phyloP scores from a whole-genome alignment of 2,888 invertebrate genomes.

The Drosophila cognata region DNA sequence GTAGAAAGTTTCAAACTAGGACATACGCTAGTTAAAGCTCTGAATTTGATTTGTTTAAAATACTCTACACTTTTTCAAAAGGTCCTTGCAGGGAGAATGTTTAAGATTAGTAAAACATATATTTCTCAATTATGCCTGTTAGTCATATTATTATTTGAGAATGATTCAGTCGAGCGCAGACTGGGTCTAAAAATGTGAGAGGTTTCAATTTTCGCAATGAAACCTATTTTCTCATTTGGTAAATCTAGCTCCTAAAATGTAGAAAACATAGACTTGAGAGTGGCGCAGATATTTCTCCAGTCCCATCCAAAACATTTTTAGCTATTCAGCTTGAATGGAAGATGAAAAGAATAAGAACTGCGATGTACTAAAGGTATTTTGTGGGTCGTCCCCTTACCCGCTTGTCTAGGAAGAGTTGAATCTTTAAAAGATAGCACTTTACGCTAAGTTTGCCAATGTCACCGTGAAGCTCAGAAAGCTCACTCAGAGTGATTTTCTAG shows the following conservation, averaged over 20 bases:
- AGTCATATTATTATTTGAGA: not conserved
- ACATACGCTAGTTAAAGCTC: not conserved
- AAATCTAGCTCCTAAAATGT: not conserved
- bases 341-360: too few relatives aligned
- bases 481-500: too few relatives aligned
- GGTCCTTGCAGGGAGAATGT: not conserved
- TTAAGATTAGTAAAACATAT: not conserved
- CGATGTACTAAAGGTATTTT: too few relatives aligned
- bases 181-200: not conserved
- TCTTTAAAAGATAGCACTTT: too few relatives aligned
- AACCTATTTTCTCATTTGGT: not conserved
- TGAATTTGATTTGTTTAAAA: not conserved
- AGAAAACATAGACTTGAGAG: not conserved
- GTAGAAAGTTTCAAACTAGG: not conserved
- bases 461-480: not conserved
- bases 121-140: not conserved
- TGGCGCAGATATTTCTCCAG: not conserved
- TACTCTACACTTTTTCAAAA: not conserved
- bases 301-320: too few relatives aligned
- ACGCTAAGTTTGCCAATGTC: too few relatives aligned
- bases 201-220: not conserved
- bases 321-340: too few relatives aligned
- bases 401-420: too few relatives aligned
- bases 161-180: not conserved
- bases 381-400: too few relatives aligned